These are phyloP conservation scores for Ataeniobius toweri DNA, from an alignment of 2,797 vertebrate species.

Conservation along the genomic window DNA sequence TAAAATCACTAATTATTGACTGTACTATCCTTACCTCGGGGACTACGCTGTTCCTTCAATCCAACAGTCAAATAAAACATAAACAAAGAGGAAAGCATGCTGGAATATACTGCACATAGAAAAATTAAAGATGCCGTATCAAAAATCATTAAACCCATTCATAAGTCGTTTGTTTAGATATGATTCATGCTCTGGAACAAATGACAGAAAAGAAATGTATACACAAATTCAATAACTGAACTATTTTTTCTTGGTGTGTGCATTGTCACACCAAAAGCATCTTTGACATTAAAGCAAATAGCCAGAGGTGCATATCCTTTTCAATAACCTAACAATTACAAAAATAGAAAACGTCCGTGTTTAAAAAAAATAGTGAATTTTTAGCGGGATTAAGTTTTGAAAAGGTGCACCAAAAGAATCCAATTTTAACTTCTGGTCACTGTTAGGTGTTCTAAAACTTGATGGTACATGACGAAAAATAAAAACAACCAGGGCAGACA, in stretches of 20 bases:
- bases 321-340: not conserved
- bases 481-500: not conserved
- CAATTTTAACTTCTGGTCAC: not conserved
- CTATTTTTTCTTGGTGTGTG: not conserved
- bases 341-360: too few relatives aligned
- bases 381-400: not conserved
- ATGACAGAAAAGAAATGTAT: not conserved
- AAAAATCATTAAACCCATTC: not conserved
- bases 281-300: not conserved
- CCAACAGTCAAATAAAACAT: constrained; percentile 3
- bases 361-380: too few relatives aligned
- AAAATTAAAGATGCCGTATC: not conserved
- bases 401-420: not conserved
- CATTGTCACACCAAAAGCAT: not conserved
- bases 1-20: constrained; percentile 32
- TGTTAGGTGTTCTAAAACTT: not conserved
- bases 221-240: not conserved
- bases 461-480: not conserved
- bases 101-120: not conserved
- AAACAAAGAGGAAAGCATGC: constrained; percentile 12
- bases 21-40: constrained; percentile 15
- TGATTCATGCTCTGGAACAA: not conserved
- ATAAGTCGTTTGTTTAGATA: not conserved
- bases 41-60: constrained; percentile 5
- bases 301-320: not conserved